A percentile compares a stretch with the other conserved stretches of the same genome.
Evolutionary conservation across 2,888 invertebrate genomes (phyloP).

Genomic region (Tubiluchus corallicola): DNA sequence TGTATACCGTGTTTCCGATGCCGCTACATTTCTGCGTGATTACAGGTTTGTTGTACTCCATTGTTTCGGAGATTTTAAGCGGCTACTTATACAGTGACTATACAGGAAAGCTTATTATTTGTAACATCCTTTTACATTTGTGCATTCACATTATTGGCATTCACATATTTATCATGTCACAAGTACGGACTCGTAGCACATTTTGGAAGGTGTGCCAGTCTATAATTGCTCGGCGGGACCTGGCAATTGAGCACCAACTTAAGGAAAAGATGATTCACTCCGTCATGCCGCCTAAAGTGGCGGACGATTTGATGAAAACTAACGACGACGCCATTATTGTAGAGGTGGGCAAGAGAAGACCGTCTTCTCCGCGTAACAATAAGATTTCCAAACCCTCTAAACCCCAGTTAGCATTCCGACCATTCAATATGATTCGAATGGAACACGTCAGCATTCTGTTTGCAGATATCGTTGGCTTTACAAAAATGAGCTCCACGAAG

Average conservation of each 20-base stretch:
- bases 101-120: conserved; percentile 16
- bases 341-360: conserved; percentile 11
- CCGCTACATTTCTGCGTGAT: conserved; percentile 65
- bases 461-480: conserved; percentile 94
- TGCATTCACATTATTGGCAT: conserved; percentile 80
- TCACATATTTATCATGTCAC: conserved; percentile 68
- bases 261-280: conserved; percentile 95
- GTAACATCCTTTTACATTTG: conserved; percentile 55
- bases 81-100: conserved; percentile 14
- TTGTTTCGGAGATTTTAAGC: conserved; percentile 59
- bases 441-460: conserved; percentile 88
- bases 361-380: conserved; percentile 6
- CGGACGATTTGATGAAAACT: conserved; percentile 29
- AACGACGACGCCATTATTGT: conserved; percentile 14
- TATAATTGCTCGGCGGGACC: conserved; percentile 61
- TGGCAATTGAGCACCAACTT: conserved; percentile 78
- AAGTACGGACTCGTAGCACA: conserved; percentile 75
- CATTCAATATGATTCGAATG: conserved; percentile 93
- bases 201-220: conserved; percentile 92
- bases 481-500: conserved; percentile 89
- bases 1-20: conserved; percentile 82
- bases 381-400: conserved; percentile 28
- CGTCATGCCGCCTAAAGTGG: conserved; percentile 87
- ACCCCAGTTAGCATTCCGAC: conserved; percentile 65
- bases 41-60: conserved; percentile 61